phyloP scores from a whole-genome alignment of 2,888 invertebrate genomes.

The Helicoverpa assulta region DNA sequence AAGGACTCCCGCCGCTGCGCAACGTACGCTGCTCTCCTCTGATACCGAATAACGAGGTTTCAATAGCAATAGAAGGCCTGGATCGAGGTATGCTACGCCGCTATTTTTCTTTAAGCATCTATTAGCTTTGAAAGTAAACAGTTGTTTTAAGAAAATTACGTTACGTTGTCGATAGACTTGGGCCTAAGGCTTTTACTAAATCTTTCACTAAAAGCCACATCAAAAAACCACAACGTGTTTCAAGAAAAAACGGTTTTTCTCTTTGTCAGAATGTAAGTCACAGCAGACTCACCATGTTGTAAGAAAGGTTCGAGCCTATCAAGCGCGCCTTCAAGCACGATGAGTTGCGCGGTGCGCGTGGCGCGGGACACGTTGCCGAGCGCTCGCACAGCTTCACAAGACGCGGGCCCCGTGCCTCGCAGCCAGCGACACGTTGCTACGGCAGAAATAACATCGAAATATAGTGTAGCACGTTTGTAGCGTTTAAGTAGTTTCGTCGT shows the following conservation, averaged over 20 bases:
- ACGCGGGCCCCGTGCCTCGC: constrained; percentile 69
- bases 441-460: neutral
- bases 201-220: too few relatives aligned
- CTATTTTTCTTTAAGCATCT: too few relatives aligned
- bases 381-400: constrained; percentile 94
- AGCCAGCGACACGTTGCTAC: constrained; percentile 80
- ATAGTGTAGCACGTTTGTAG: neutral
- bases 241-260: too few relatives aligned
- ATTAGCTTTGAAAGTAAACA: too few relatives aligned
- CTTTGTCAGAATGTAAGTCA: too few relatives aligned
- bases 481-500: neutral
- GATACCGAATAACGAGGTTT: constrained; percentile 53
- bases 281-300: constrained; percentile 83
- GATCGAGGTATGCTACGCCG: too few relatives aligned
- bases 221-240: too few relatives aligned
- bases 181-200: too few relatives aligned
- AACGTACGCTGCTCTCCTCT: constrained; percentile 91
- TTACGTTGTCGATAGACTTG: too few relatives aligned
- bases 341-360: constrained; percentile 93
- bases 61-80: too few relatives aligned
- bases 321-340: constrained; percentile 92
- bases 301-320: constrained; percentile 90
- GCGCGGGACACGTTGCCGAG: constrained; percentile 95
- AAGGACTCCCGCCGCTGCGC: constrained; percentile 95
- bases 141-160: too few relatives aligned